Conservation (phyloP, 2,797 vertebrate species). For the Sebastes cheni region DNA sequence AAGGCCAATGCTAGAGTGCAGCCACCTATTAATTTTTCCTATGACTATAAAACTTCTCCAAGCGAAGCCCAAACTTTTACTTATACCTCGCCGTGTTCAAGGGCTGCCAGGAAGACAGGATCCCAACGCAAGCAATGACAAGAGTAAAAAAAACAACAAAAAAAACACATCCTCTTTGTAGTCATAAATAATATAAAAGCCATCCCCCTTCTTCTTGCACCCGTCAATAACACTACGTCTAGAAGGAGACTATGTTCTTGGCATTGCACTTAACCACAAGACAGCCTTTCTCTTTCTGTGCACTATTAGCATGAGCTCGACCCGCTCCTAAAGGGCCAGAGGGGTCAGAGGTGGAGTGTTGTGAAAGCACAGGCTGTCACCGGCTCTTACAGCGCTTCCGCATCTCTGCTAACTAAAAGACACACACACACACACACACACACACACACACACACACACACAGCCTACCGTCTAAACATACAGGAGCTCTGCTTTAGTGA, state of each 20-base stretch:
- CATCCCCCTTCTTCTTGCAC: conserved; percentile 70
- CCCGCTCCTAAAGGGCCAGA: conserved; percentile 63
- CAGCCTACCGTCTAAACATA: conserved; percentile 35
- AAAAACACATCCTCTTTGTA: conserved; percentile 76
- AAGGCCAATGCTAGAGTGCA: conserved; percentile 43
- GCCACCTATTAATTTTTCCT: conserved; percentile 62
- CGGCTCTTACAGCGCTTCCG: conserved; percentile 48
- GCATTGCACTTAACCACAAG: conserved; percentile 82
- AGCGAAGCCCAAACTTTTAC: conserved; percentile 48
- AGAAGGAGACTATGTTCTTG: conserved; percentile 72
- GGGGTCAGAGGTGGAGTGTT: conserved; percentile 68
- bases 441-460: not conserved
- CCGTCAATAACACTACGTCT: conserved; percentile 78
- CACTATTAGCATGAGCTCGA: conserved; percentile 71
- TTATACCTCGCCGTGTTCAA: conserved; percentile 55
- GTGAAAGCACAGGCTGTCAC: conserved; percentile 62
- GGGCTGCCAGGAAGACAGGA: conserved; percentile 74
- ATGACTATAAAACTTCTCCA: conserved; percentile 63
- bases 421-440: conserved; percentile 11
- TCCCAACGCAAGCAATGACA: conserved; percentile 68
- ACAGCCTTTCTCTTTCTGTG: conserved; percentile 57
- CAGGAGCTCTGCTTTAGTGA: conserved; percentile 56
- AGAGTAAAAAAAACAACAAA: conserved; percentile 56
- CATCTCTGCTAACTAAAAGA: conserved; percentile 18
- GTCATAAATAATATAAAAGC: conserved; percentile 84